These are phyloP conservation scores for Drosophila sp. DNA, from an alignment of 1,140 invertebrate genomes.

Conservation along the genomic window DNA sequence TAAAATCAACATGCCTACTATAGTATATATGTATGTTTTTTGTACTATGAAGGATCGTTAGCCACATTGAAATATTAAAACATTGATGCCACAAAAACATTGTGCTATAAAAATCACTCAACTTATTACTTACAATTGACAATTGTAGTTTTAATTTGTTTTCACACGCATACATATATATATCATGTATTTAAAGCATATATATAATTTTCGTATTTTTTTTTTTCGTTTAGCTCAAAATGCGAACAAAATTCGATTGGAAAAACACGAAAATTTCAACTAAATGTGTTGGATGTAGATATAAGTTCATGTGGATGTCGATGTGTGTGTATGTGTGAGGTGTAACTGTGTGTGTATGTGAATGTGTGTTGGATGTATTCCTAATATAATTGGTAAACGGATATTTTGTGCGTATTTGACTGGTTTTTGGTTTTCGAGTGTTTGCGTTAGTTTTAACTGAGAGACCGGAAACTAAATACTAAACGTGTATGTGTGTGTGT, in stretches of 20 bases:
- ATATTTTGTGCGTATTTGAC: background rate
- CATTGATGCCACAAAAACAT: constrained; percentile 55
- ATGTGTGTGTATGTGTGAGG: background rate
- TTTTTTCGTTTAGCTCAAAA: background rate
- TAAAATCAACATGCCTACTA: background rate
- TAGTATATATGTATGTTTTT: background rate
- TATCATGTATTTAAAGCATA: background rate
- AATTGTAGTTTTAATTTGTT: constrained; percentile 58
- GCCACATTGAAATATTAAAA: constrained; percentile 40
- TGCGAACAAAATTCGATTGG: background rate
- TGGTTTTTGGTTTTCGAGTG: background rate
- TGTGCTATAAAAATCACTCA: constrained; percentile 50
- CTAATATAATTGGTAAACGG: background rate
- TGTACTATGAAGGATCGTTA: constrained; percentile 15
- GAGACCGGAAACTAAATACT: constrained; percentile 40
- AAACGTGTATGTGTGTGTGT: constrained; percentile 27
- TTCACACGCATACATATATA: background rate
- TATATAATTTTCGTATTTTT: background rate
- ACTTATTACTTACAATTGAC: constrained; percentile 74
- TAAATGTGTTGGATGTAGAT: constrained; percentile 2
- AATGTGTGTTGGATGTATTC: background rate
- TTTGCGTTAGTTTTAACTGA: background rate
- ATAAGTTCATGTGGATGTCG: background rate
- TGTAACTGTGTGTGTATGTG: background rate
- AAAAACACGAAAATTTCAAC: constrained; percentile 7